Base-by-base conservation (phyloP, 2,888 invertebrate species). In the Falcaria lacertinaria region DNA sequence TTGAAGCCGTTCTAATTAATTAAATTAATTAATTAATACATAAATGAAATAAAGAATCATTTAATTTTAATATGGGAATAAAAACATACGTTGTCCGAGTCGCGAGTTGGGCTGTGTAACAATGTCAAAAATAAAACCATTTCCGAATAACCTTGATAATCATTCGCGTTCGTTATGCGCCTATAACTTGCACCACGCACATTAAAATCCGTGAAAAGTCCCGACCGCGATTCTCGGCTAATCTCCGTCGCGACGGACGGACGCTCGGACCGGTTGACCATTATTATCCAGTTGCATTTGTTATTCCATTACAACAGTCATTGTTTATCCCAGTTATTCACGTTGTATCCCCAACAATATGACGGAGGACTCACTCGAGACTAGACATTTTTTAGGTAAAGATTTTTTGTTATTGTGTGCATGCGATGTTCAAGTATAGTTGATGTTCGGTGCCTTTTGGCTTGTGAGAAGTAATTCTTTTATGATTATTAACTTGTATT, bases 361-460 rank as follows among this genome's bases (percentile, higher is more conserved):
- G 46, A 46, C 40, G 42, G 46, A 46, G 43, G 15, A 34, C 13
- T 46, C 38, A 38, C 25, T 43, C 11, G 19, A 39, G 34, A 41
- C 37, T 13, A 25, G 13, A 39, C 17, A 19, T 32, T 15, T 34
- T 40, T 38, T 43, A 38, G 43, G 46, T 46, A 43, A 43, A 43
- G 43, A 37, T 14, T 15, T 40, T 16, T n/a, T n/a, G n/a, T n/a
- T 28, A 32, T 32, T 34, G 8, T 39, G n/a, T 17, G 44, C 34
- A 36, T 33, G 33, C 19, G 22, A 58, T 56, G 58, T 50, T 58
- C 22, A 47, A 47, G 17, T 48, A n/a, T n/a, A n/a, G n/a, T n/a
- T n/a, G n/a, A n/a, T n/a, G n/a, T 54, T 2, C 52, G 33, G 35
- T 41, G 17, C 43, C 41, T 39, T 22, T n/a, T n/a, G n/a, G n/a